Evolutionary conservation across 2,113 vertebrate species (phyloP).

Genomic region (Himantopus leucocephalus): DNA sequence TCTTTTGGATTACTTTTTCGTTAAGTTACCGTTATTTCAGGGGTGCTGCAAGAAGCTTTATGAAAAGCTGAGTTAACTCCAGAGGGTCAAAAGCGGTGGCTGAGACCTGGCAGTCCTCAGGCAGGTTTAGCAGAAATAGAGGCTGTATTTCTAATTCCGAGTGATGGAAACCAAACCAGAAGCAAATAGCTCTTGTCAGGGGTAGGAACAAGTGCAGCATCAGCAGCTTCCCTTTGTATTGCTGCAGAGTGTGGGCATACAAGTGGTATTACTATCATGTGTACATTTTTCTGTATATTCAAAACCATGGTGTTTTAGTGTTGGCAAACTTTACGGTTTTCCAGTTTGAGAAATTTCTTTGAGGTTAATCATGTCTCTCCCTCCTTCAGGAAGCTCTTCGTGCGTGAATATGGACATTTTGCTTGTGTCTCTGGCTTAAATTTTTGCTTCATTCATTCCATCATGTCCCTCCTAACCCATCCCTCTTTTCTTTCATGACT

Average conservation of each 20-base stretch:
- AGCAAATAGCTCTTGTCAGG: background rate
- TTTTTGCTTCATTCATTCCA: conserved; percentile 13
- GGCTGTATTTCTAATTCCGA: background rate
- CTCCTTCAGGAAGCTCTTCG: background rate
- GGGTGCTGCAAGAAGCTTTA: background rate
- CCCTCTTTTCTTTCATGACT: background rate
- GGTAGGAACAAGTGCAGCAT: background rate
- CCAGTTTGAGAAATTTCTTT: background rate
- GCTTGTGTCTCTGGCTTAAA: background rate
- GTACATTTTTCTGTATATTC: background rate
- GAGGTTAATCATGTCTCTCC: background rate
- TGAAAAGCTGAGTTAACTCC: background rate
- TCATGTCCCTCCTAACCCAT: background rate
- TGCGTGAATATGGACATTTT: background rate
- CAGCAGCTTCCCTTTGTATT: background rate
- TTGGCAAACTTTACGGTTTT: background rate
- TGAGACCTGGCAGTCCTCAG: background rate
- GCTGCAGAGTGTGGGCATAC: background rate
- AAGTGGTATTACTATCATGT: fast-evolving
- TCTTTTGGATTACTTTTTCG: background rate
- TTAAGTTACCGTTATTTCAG: background rate
- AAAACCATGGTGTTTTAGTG: background rate
- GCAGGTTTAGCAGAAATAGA: background rate
- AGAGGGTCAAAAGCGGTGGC: background rate
- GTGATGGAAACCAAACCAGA: background rate